Evolutionary conservation across 2,113 vertebrate species (phyloP).

Genomic region (Oryzias javanicus): DNA sequence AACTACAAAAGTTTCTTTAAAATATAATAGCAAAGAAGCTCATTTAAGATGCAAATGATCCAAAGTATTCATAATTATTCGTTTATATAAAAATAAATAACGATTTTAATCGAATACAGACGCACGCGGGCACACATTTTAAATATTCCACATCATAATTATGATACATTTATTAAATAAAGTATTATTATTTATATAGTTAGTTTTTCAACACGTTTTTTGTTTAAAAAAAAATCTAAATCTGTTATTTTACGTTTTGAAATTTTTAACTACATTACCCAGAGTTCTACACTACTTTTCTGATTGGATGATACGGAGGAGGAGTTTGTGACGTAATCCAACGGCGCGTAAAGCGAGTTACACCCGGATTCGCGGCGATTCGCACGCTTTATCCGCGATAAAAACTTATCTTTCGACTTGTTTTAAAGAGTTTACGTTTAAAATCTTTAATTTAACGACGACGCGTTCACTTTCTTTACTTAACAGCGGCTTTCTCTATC

Average conservation of each 20-base stretch:
- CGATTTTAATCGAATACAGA: no score
- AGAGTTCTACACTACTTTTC: neutral
- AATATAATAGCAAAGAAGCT: no score
- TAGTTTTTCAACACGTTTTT: neutral
- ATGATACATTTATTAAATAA: no score
- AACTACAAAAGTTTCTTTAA: no score
- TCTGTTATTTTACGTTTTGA: neutral
- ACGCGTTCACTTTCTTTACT: neutral
- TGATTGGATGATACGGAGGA: constrained; percentile 30
- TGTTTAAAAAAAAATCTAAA: neutral
- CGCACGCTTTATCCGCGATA: neutral
- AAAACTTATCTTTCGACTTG: neutral
- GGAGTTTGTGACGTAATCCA: constrained; percentile 21
- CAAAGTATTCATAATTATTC: no score
- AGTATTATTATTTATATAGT: neutral
- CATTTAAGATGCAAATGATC: no score
- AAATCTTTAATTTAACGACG: neutral
- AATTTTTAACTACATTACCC: constrained; percentile 53
- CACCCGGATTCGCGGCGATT: no score
- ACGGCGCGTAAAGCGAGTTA: constrained; percentile 49
- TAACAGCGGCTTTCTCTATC: no score
- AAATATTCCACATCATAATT: no score
- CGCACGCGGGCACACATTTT: no score
- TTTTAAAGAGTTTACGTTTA: neutral
- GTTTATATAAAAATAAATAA: no score